Base-by-base conservation (phyloP, 2,888 invertebrate species). In the Xestoiulus laeticollis region DNA sequence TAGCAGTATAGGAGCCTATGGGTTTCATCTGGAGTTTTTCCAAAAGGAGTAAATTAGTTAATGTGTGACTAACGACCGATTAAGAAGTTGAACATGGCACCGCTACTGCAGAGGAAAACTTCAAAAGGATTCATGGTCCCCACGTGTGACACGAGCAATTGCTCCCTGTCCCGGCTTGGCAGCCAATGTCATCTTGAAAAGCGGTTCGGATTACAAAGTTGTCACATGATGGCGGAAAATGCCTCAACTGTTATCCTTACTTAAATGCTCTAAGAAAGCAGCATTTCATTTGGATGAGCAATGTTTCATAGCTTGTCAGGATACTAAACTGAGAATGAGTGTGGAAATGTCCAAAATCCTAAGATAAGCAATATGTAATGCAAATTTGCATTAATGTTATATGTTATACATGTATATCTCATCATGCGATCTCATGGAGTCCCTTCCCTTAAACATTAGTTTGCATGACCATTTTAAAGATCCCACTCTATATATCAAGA, bases 1-100 rank as follows among this genome's bases (percentile, higher is more conserved):
- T 78, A 78, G 78, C 26, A 22, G n/a, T n/a, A n/a, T n/a, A n/a
- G n/a, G 4, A 68, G 26, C 68, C 44, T 30, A 78, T 78, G 16
- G 30, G 30, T 78, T 78, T 78, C 78, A 78, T 26, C 78, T 78
- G 78, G 78, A 78, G 30, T 78, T 10, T 78, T 78, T 78, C 78
- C 78, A 78, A 78, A 78, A 14, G 30, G 30, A 78, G 78, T 30
- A 78, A 78, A 78, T 78, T 78, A 78, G 78, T 30, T 78, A 78
- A 78, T 78, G 78, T 78, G 78, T 78, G 78, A 78, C 78, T 78
- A 78, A 78, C 78, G 78, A 78, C 78, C 78, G 78, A 78, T 78
- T 78, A 78, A 78, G 78, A 78, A 78, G 78, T 78, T 16, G 78
- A 78, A 78, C 78, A 30, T 78, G 78, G 30, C 30, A 4, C 78